phyloP scores from a whole-genome alignment of 2,113 vertebrate genomes.

The Cyprinodon brontotheroides region DNA sequence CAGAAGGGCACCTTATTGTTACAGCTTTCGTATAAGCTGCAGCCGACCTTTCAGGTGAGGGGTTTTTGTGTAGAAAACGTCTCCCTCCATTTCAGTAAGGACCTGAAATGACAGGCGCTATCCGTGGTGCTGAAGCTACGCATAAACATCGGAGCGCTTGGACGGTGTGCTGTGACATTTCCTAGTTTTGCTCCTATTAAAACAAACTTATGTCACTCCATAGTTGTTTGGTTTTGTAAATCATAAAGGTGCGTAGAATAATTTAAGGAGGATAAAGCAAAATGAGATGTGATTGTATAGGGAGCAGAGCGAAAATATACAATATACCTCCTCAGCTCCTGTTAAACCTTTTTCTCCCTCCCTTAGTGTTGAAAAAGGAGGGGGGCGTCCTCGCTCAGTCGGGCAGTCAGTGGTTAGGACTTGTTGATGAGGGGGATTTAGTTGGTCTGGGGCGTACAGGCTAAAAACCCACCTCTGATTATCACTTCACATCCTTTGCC shows the following conservation, averaged over 20 bases:
- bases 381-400: constrained; percentile 42
- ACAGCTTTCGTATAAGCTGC: constrained; percentile 2
- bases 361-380: constrained; percentile 39
- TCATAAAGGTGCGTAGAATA: neutral
- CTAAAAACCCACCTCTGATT: constrained; percentile 25
- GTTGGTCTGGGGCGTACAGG: constrained; percentile 50
- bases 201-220: neutral
- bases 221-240: neutral
- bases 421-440: constrained; percentile 77
- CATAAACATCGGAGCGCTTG: too few species aligned
- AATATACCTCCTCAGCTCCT: neutral
- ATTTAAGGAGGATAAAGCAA: neutral
- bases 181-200: neutral
- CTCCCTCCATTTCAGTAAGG: neutral
- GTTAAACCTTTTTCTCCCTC: constrained; percentile 32
- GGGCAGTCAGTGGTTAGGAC: constrained; percentile 64
- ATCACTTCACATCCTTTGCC: neutral
- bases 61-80: neutral
- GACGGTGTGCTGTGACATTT: neutral
- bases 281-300: neutral
- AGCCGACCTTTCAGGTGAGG: constrained; percentile 2
- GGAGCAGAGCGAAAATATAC: neutral
- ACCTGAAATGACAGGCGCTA: constrained; percentile 43
- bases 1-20: neutral
- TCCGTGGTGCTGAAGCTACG: constrained; percentile 68